Evolutionary conservation across 1,140 invertebrate species (phyloP).

Genomic region (Oedothorax gibbosus): DNA sequence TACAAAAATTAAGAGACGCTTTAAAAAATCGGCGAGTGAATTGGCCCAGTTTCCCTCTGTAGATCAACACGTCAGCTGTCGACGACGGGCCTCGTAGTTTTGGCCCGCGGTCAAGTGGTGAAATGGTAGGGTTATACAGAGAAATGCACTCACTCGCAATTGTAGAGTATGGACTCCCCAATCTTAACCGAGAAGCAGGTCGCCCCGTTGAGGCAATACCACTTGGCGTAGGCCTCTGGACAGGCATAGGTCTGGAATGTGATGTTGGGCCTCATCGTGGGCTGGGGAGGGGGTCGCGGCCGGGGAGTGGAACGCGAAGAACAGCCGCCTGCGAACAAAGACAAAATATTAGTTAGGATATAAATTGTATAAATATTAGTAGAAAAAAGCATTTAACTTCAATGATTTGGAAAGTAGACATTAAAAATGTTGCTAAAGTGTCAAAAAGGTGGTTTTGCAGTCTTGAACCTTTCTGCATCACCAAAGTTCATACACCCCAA

Average conservation of each 20-base stretch:
- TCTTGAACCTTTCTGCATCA: no score
- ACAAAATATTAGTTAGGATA: not conserved
- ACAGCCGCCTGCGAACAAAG: conserved; percentile 77
- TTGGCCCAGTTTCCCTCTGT: not conserved
- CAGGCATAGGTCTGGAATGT: conserved; percentile 94
- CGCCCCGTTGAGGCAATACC: conserved; percentile 93
- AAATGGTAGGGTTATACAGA: not conserved
- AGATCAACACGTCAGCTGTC: not conserved
- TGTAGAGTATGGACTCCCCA: conserved; percentile 88
- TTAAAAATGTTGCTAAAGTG: no score
- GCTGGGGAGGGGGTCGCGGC: conserved; percentile 54
- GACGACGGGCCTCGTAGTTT: not conserved
- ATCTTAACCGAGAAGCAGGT: conserved; percentile 94
- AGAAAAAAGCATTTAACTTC: no score
- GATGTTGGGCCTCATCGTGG: conserved; percentile 85
- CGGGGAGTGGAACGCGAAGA: conserved; percentile 86
- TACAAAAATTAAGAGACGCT: no score
- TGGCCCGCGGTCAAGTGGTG: not conserved
- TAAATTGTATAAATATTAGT: no score
- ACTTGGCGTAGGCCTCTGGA: conserved; percentile 88
- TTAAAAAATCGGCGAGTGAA: not conserved
- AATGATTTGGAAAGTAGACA: no score
- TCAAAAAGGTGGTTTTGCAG: no score
- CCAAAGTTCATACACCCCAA: no score
- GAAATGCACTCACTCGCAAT: conserved; percentile 77